These are phyloP conservation scores for Drosophila nr. medialis DNA, from an alignment of 2,888 invertebrate species.

Conservation along the genomic window DNA sequence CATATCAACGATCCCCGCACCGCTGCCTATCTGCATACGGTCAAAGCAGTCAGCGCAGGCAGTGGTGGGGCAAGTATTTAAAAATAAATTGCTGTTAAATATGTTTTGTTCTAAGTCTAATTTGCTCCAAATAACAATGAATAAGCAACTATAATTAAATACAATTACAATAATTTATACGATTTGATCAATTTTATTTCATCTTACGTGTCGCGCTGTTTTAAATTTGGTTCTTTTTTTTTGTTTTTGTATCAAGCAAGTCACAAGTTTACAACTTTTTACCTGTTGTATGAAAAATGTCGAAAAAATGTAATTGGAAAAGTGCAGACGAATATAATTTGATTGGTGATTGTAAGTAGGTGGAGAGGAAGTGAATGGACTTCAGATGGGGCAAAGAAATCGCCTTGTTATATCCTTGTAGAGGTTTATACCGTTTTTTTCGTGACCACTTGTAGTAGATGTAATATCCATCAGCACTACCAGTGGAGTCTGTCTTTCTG, in stretches of 20 bases:
- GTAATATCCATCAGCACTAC: neutral
- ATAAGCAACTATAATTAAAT: neutral
- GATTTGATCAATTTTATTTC: slow-evolving; percentile 55
- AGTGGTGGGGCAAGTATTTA: neutral
- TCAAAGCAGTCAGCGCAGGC: slow-evolving; percentile 25
- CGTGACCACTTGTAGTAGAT: neutral
- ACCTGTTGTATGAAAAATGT: slow-evolving; percentile 62
- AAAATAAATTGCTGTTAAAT: neutral
- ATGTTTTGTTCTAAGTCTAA: neutral
- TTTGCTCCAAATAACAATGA: neutral
- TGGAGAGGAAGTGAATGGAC: slow-evolving; percentile 3
- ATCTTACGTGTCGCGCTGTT: slow-evolving; percentile 25
- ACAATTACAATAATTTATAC: slow-evolving; percentile 7
- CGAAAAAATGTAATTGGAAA: slow-evolving; percentile 37
- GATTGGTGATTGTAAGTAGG: slow-evolving; percentile 29
- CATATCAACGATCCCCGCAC: slow-evolving; percentile 81
- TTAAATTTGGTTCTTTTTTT: neutral
- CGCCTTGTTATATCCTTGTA: slow-evolving; percentile 7
- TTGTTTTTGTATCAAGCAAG: slow-evolving; percentile 9
- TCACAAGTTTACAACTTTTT: slow-evolving; percentile 54
- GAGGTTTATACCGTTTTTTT: neutral
- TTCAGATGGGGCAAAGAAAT: slow-evolving; percentile 15
- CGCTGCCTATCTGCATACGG: slow-evolving; percentile 44
- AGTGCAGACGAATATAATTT: slow-evolving; percentile 48
- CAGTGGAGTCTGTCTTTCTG: neutral